A percentile compares a stretch with the other conserved stretches of the same genome.
phyloP scores from a whole-genome alignment of 2,888 invertebrate genomes.

The Cordylochernes scorpioides region DNA sequence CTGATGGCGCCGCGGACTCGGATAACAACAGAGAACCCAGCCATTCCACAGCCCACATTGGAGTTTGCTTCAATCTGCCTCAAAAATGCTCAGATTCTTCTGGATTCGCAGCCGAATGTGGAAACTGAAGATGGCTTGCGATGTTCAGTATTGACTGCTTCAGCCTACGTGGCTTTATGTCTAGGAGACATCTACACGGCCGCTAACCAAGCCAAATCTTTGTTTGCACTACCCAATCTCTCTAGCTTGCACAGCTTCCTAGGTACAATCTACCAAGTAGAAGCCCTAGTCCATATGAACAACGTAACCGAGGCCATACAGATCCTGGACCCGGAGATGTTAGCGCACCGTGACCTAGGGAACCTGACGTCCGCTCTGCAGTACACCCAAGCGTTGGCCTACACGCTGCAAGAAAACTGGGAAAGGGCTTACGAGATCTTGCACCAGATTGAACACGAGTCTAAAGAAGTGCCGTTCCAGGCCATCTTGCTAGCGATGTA shows the following conservation, averaged over 20 bases:
- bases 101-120: conserved; percentile 22
- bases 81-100: conserved; percentile 46
- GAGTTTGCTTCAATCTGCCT: conserved; percentile 71
- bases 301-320: conserved; percentile 54
- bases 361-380: conserved; percentile 41
- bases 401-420: conserved; percentile 42
- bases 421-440: conserved; percentile 34
- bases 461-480: conserved; percentile 30
- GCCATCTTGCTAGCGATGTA: conserved; percentile 37
- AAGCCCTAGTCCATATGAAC: conserved; percentile 54
- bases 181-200: conserved; percentile 56
- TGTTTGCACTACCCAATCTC: conserved; percentile 41
- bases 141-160: conserved; percentile 40
- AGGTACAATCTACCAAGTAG: conserved; percentile 65
- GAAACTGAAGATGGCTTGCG: conserved; percentile 15
- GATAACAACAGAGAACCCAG: too few species aligned
- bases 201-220: conserved; percentile 42
- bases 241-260: conserved; percentile 44
- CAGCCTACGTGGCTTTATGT: conserved; percentile 55
- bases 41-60: conserved; percentile 57
- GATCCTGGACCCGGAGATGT: conserved; percentile 35
- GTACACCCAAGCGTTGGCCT: conserved; percentile 48
- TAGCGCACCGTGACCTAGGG: conserved; percentile 25
- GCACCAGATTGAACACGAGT: conserved; percentile 14
- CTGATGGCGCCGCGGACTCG: too few species aligned